These are phyloP conservation scores for Condylura cristata DNA, from an alignment of 2,113 vertebrate genomes.

Conservation along the genomic window DNA sequence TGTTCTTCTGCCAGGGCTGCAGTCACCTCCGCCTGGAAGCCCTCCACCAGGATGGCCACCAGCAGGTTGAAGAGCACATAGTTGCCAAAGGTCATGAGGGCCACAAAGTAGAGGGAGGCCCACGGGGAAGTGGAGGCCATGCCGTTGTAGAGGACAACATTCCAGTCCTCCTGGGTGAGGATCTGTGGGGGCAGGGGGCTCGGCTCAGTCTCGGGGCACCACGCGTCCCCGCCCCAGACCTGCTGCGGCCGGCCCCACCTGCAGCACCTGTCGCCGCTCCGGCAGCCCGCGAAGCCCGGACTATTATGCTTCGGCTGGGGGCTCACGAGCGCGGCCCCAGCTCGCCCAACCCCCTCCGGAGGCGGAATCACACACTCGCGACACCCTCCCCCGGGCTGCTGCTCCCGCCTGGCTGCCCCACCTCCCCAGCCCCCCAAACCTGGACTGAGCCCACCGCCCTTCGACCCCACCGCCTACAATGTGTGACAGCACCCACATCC, in stretches of 20 bases:
- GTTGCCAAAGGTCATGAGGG: conserved; percentile 98
- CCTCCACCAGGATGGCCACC: conserved; percentile 97
- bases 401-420: neutral
- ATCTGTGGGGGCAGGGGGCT: conserved; percentile 85
- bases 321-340: no score
- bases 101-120: conserved; percentile 97
- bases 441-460: neutral
- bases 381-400: neutral
- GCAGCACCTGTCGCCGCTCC: neutral
- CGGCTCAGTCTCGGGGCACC: neutral
- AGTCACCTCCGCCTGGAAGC: conserved; percentile 96
- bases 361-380: neutral
- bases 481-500: neutral
- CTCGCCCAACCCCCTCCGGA: neutral
- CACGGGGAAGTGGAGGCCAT: conserved; percentile 96
- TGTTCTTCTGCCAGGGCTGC: neutral
- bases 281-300: no score
- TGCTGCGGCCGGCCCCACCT: rapidly evolving
- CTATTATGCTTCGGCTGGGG: no score
- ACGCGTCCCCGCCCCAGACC: neutral
- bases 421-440: neutral
- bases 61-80: conserved; percentile 98
- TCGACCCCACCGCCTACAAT: neutral
- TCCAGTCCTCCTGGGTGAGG: conserved; percentile 98
- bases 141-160: conserved; percentile 96